Base-by-base conservation (phyloP, 2,888 invertebrate genomes). In the Dynastes hyllus region DNA sequence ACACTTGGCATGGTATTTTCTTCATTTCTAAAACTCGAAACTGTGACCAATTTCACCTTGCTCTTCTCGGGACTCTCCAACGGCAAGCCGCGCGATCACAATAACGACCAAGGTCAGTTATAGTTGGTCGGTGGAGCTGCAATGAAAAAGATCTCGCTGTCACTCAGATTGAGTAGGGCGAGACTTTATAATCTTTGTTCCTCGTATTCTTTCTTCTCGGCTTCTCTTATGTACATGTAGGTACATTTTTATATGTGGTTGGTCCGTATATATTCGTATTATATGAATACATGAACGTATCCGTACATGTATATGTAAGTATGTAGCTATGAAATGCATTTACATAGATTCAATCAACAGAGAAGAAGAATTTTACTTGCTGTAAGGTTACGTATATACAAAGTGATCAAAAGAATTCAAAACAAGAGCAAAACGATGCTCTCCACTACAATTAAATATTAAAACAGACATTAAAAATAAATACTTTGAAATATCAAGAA, bases 131-230 rank as follows among this genome's bases (percentile, higher is more conserved):
- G 45, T 11, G 45, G 58, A 79, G 77, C 53, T 81, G 83, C 82
- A 83, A 85, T 85, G 84, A 85, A 85, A 45, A 85, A 84, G 84
- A 83, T 84, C 63, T 84, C 84, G 83, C 85, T 85, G 85, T 85
- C 85, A 85, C 84, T 84, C 84, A 83, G 83, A 80, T 81, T 85
- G 85, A 85, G 82, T 82, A 85, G 83, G 85, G 84, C 83, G 82
- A 84, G 84, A 84, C 83, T 84, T 84, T 84, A 85, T 75, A 75
- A 75, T 75, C 61, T 75, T 75, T 75, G 73, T 73, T 73, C 58
- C 58, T 63, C 40, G 11, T 55, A 58, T 58, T 61, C 58, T 40
- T 73, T 73, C 61, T 45, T 75, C 61, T 61, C 73, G 27, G 63
- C 40, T 75, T 75, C 84, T 84, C 83, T 82, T 69, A 22, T 69